Evolutionary conservation across 2,888 invertebrate species (phyloP).

Genomic region (Machimus rusticus): DNA sequence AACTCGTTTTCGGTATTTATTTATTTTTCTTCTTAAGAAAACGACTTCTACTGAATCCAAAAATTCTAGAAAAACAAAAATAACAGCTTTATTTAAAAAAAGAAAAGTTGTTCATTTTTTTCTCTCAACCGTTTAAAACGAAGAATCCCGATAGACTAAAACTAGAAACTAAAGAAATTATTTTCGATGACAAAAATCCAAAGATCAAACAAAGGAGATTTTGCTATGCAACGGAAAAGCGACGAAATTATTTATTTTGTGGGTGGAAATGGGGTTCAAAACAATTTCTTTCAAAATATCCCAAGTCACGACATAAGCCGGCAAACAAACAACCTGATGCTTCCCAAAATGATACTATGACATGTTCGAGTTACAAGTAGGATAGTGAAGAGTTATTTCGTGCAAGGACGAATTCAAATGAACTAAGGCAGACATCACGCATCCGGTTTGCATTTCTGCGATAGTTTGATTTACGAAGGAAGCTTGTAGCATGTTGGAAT

Average conservation of each 20-base stretch:
- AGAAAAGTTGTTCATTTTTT: neutral
- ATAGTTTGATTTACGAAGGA: neutral
- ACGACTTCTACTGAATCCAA: neutral
- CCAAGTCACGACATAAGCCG: neutral
- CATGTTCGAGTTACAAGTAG: neutral
- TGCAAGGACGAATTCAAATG: neutral
- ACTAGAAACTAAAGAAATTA: neutral
- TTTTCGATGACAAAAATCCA: conserved; percentile 10
- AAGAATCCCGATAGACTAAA: conserved; percentile 15
- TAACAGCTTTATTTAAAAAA: neutral
- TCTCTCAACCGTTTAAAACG: neutral
- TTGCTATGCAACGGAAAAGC: conserved; percentile 30
- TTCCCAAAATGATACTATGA: neutral
- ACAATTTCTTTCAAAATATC: neutral
- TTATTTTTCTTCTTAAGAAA: neutral
- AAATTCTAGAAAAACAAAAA: neutral
- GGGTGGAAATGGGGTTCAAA: neutral
- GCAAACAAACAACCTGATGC: neutral
- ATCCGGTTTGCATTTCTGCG: neutral
- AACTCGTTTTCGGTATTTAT: neutral
- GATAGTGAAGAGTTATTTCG: neutral
- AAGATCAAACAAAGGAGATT: conserved; percentile 16
- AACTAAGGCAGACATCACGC: neutral
- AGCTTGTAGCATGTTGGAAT: too few relatives aligned
- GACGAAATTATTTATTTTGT: conserved; percentile 30